Percentiles rank a stretch among this genome's conserved stretches.
phyloP scores from a whole-genome alignment of 2,797 vertebrate species.

The Sebastes minor region DNA sequence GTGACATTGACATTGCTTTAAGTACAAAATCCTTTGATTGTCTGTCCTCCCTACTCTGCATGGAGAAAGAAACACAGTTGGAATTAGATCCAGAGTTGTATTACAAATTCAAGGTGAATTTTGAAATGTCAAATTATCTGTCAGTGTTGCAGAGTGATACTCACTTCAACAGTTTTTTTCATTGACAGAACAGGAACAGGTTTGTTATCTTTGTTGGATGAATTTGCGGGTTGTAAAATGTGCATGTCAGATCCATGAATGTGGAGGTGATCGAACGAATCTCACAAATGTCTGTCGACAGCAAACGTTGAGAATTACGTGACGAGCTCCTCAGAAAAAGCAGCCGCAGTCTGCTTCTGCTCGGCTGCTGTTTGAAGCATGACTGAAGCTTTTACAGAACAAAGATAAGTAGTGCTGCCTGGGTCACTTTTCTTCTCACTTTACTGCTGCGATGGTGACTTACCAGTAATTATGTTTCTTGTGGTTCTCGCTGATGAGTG shows the following conservation, averaged over 20 bases:
- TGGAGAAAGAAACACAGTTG: not conserved
- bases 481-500: not conserved
- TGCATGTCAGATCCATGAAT: not conserved
- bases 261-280: not conserved
- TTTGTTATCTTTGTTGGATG: not conserved
- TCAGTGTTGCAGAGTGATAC: not conserved
- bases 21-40: not conserved
- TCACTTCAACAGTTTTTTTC: not conserved
- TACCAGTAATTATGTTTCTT: not conserved
- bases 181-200: not conserved
- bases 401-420: not conserved
- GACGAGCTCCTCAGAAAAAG: not conserved
- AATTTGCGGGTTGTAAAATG: not conserved
- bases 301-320: not conserved
- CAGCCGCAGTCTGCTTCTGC: not conserved
- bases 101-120: not conserved
- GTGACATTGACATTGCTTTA: not conserved
- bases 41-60: not conserved
- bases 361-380: not conserved
- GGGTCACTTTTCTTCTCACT: not conserved
- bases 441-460: not conserved
- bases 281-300: not conserved
- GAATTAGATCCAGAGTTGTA: not conserved
- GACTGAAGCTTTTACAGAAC: not conserved
- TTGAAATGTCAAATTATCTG: not conserved